These are phyloP conservation scores for Ectemnius cavifrons DNA, from an alignment of 2,888 invertebrate genomes.

Conservation along the genomic window DNA sequence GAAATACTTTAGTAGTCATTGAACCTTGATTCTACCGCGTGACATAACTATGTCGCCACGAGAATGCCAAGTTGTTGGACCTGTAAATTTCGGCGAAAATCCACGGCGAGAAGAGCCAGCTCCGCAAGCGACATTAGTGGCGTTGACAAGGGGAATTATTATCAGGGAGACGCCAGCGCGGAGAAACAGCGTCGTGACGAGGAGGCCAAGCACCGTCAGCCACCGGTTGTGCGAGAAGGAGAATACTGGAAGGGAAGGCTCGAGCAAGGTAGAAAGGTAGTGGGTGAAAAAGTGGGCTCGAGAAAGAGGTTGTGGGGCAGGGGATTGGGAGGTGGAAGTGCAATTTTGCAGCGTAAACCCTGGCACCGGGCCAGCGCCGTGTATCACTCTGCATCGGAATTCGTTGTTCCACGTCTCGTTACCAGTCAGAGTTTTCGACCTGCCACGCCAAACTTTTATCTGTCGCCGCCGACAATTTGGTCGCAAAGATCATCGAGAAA, in stretches of 20 bases:
- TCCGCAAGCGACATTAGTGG: slow-evolving; percentile 38
- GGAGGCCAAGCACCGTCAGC: background rate
- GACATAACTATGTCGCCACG: too few relatives aligned
- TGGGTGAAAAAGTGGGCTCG: slow-evolving; percentile 13
- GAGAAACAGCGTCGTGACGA: slow-evolving; percentile 32
- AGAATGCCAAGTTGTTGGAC: too few relatives aligned
- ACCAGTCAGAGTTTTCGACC: slow-evolving; percentile 67
- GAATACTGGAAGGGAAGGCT: slow-evolving; percentile 6
- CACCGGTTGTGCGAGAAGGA: background rate
- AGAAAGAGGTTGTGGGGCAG: slow-evolving; percentile 41
- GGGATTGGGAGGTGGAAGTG: slow-evolving; percentile 58
- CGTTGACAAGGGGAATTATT: slow-evolving; percentile 68
- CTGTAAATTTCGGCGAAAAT: background rate
- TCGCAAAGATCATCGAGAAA: slow-evolving; percentile 36
- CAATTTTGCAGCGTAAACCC: slow-evolving; percentile 72
- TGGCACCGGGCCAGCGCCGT: slow-evolving; percentile 70
- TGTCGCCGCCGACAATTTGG: slow-evolving; percentile 50
- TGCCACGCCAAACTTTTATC: slow-evolving; percentile 58
- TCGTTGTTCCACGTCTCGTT: slow-evolving; percentile 74
- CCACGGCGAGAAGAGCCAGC: background rate
- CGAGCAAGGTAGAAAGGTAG: slow-evolving; percentile 29
- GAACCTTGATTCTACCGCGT: too few relatives aligned
- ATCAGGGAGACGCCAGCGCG: slow-evolving; percentile 60
- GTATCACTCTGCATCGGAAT: slow-evolving; percentile 74
- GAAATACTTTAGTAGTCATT: too few relatives aligned